Evolutionary conservation across 2,888 invertebrate genomes (phyloP).

Genomic region (Meghimatium bilineatum): DNA sequence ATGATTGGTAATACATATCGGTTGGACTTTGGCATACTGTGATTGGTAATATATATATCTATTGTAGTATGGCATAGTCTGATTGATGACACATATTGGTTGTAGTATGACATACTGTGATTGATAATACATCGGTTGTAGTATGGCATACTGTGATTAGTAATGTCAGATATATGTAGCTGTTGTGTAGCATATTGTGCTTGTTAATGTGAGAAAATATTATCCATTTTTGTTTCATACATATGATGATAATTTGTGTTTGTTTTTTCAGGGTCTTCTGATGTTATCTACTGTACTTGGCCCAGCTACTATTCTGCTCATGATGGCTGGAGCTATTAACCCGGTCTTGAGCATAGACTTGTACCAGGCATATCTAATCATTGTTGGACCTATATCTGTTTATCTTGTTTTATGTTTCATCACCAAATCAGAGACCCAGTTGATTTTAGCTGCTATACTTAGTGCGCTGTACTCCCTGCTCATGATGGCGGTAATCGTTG

Average conservation of each 20-base stretch:
- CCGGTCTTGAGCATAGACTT: conserved; percentile 69
- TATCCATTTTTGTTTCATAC: background rate
- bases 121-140: no score
- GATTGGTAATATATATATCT: no score
- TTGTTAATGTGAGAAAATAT: no score
- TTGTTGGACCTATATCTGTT: conserved; percentile 66
- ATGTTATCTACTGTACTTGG: conserved; percentile 60
- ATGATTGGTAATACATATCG: no score
- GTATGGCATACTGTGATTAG: no score
- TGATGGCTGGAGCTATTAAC: conserved; percentile 74
- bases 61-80: no score
- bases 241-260: background rate
- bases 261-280: conserved; percentile 50
- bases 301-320: conserved; percentile 74
- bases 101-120: no score
- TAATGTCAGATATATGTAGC: no score
- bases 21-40: no score
- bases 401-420: conserved; percentile 72
- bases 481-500: conserved; percentile 75
- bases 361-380: conserved; percentile 68
- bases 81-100: no score
- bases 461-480: conserved; percentile 70
- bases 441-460: conserved; percentile 69
- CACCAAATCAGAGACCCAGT: conserved; percentile 66
- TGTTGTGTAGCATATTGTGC: no score